These are phyloP conservation scores for Pangasianodon hypophthalmus DNA, from an alignment of 2,113 vertebrate species.

Conservation along the genomic window DNA sequence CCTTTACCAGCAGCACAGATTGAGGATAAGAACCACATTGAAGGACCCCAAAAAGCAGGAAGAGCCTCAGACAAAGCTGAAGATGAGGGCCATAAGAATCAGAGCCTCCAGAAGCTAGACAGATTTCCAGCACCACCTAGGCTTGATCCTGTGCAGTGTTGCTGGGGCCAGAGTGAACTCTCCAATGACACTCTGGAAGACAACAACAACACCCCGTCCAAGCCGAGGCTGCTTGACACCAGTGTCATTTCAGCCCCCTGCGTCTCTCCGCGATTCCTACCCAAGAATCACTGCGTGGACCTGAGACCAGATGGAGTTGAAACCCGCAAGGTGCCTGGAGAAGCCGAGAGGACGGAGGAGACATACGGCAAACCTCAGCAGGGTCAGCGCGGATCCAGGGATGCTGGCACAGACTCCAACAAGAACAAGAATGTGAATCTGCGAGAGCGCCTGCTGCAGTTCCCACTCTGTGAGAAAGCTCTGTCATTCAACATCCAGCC, in stretches of 20 bases:
- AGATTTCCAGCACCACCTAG: conserved; percentile 35
- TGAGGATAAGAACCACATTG: not conserved
- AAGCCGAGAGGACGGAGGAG: conserved; percentile 55
- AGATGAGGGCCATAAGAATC: conserved; percentile 22
- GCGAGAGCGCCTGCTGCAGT: conserved; percentile 75
- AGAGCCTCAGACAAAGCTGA: conserved; percentile 37
- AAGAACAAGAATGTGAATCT: conserved; percentile 78
- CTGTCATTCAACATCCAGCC: conserved; percentile 77
- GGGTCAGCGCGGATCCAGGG: conserved; percentile 44
- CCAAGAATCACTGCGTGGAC: conserved; percentile 55
- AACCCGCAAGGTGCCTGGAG: conserved; percentile 13
- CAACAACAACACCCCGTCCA: conserved; percentile 73
- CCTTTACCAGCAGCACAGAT: not conserved
- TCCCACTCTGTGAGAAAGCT: conserved; percentile 79
- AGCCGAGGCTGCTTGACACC: conserved; percentile 34
- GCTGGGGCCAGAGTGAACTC: conserved; percentile 57
- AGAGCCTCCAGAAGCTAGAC: conserved; percentile 29
- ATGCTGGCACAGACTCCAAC: conserved; percentile 61
- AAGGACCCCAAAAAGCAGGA: conserved; percentile 6
- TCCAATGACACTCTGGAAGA: conserved; percentile 32
- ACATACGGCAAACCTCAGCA: conserved; percentile 44
- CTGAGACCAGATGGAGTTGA: conserved; percentile 53
- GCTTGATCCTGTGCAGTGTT: conserved; percentile 62
- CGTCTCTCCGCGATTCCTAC: conserved; percentile 43
- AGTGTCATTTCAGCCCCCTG: conserved; percentile 23